Conservation (phyloP, 1,140 invertebrate genomes). For the Euwallacea fornicatus region DNA sequence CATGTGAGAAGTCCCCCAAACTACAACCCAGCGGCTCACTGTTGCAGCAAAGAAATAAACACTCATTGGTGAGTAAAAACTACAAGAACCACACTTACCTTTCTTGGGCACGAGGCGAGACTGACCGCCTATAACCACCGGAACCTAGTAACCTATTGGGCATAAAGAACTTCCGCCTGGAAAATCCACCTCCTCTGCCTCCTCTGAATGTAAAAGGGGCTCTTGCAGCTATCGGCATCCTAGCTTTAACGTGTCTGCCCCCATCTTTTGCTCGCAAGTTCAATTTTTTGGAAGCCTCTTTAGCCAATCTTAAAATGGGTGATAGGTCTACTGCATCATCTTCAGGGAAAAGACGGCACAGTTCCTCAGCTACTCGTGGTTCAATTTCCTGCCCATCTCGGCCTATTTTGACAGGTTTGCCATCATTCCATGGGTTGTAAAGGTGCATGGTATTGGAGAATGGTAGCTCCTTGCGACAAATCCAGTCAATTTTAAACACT, state of each 20-base stretch:
- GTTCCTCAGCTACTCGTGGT: conserved; percentile 89
- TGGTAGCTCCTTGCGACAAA: conserved; percentile 90
- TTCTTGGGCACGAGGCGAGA: conserved; percentile 57
- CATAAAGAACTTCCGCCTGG: conserved; percentile 58
- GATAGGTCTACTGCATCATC: conserved; percentile 93
- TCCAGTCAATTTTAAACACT: conserved; percentile 96
- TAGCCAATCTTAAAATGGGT: conserved; percentile 84
- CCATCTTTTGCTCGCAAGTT: conserved; percentile 58
- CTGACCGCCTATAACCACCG: conserved; percentile 60
- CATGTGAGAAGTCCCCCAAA: not conserved
- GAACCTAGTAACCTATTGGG: conserved; percentile 55
- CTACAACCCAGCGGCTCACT: conserved; percentile 1
- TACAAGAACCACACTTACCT: conserved; percentile 38
- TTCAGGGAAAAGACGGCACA: conserved; percentile 91
- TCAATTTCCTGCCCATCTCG: conserved; percentile 98
- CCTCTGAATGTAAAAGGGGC: conserved; percentile 48
- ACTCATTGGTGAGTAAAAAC: conserved; percentile 4
- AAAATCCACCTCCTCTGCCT: conserved; percentile 55
- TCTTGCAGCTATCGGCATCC: conserved; percentile 53
- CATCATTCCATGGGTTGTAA: conserved; percentile 98
- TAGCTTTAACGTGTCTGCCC: conserved; percentile 57
- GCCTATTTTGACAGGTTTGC: conserved; percentile 97
- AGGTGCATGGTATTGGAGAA: conserved; percentile 91
- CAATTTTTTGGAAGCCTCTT: conserved; percentile 74
- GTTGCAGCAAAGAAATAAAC: not conserved